Base-by-base conservation (phyloP, 2,797 vertebrate genomes). In the Lophius americanus region DNA sequence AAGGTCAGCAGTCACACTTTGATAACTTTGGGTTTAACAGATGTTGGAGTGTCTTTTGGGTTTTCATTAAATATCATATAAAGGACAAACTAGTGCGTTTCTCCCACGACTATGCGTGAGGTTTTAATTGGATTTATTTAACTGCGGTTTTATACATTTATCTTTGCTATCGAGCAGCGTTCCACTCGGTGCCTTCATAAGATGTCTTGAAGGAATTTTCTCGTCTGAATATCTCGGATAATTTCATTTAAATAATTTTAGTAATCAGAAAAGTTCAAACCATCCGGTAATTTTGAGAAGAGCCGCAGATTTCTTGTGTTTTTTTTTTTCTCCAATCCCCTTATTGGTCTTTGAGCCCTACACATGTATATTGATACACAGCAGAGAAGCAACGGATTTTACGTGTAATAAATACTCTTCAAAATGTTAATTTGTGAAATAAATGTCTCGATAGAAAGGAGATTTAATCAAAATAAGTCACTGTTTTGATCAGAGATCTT, bases 1-100 rank as follows among this genome's bases (percentile, higher is more conserved):
- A 90, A 90, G 88, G 89, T 87, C 86, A 87, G 76, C 85, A 81
- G 83, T 85, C 80, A 73, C 81, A 78, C 75, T 82, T 51, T 70
- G 80, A 81, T 80, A 57, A 83, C 73, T 83, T 61, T 59, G 54
- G 80, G 42, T 69, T 81, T 72, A 75, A 74, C 73, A 67, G 64
- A 81, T 84, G 75, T 75, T 67, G 55, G 64, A 78, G 70, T 66
- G 78, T 68, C 73, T 70, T 59, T 50, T 64, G 54, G 51, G n/a
- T 81, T 74, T 79, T 82, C 76, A 72, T 79, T 82, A 76, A 81
- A 83, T 75, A 73, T 61, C 43, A 82, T 33, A 63, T 41, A 54
- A n/a, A 44, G 48, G 69, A 65, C 51, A 60, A 71, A 66, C 53
- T 39, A 32, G 42, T 4, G 4, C 3, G 12, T 46, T 23, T 51